Percentiles rank a stretch among this genome's conserved stretches.
Conservation (phyloP, 2,888 invertebrate species). For the Hoplodrina ambigua region DNA sequence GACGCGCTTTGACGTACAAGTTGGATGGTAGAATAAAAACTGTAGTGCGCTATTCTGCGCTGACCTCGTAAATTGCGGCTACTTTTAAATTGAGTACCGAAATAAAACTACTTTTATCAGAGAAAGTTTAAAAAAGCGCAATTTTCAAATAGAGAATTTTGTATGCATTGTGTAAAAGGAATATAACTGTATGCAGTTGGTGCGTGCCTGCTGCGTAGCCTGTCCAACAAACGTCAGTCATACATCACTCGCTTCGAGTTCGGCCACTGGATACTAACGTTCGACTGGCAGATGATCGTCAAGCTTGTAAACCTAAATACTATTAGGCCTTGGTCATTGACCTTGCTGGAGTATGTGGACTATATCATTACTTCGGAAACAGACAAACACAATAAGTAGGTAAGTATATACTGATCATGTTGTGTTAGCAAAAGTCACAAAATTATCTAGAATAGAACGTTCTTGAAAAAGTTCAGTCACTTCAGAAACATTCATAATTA, state of each 20-base stretch:
- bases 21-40: slow-evolving; percentile 55
- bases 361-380: background rate
- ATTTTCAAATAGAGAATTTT: background rate
- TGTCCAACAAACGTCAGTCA: slow-evolving; percentile 41
- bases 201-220: slow-evolving; percentile 6
- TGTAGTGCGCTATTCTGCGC: slow-evolving; percentile 33
- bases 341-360: background rate
- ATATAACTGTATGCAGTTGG: background rate
- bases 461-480: slow-evolving; percentile 29
- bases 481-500: slow-evolving; percentile 20
- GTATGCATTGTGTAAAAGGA: background rate
- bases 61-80: slow-evolving; percentile 32
- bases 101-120: slow-evolving; percentile 14
- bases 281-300: slow-evolving; percentile 29
- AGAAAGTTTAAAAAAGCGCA: slow-evolving; percentile 12
- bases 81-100: slow-evolving; percentile 34
- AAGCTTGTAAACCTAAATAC: slow-evolving; percentile 9
- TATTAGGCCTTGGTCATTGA: background rate
- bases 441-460: slow-evolving; percentile 20
- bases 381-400: no score
- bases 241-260: slow-evolving; percentile 31
- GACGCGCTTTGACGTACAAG: slow-evolving; percentile 59
- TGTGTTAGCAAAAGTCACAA: background rate
- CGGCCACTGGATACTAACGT: slow-evolving; percentile 27
- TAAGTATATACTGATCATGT: background rate